phyloP scores from a whole-genome alignment of 2,113 vertebrate genomes.

The Hyla sarda region DNA sequence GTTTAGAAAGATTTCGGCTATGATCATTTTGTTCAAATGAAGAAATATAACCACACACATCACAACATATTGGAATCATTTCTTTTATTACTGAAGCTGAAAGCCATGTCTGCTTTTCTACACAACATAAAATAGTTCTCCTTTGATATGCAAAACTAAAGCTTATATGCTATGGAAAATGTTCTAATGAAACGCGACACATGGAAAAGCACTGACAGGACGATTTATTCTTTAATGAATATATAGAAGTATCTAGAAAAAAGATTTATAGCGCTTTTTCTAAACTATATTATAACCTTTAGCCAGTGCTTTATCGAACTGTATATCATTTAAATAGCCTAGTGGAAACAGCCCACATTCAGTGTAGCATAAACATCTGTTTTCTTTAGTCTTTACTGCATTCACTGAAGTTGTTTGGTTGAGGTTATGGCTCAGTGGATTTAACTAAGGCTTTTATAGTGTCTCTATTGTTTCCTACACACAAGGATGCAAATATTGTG shows the following conservation, averaged over 20 bases:
- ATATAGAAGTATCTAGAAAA: not conserved
- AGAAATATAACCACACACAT: constrained; percentile 18
- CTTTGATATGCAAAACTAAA: constrained; percentile 24
- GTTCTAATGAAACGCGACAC: not conserved
- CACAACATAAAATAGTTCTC: not conserved
- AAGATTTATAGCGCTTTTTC: not conserved
- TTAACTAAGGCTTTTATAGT: not conserved
- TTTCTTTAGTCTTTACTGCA: not conserved
- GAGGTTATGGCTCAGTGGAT: not conserved
- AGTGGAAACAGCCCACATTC: not conserved
- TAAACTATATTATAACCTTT: not conserved
- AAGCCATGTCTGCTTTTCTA: not conserved
- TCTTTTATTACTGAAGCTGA: constrained; percentile 27
- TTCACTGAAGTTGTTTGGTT: not conserved
- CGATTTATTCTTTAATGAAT: not conserved
- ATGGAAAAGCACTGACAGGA: not conserved
- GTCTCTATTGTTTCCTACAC: not conserved
- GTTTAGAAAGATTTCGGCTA: constrained; percentile 3
- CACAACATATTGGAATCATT: constrained; percentile 26
- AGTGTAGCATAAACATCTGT: not conserved
- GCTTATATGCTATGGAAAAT: constrained; percentile 15
- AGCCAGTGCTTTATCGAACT: not conserved
- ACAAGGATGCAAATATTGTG: not conserved
- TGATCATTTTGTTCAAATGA: constrained; percentile 7
- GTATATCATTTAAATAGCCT: not conserved